These are phyloP conservation scores for Sminthurinus aureus DNA, from an alignment of 2,888 invertebrate species.

Conservation along the genomic window DNA sequence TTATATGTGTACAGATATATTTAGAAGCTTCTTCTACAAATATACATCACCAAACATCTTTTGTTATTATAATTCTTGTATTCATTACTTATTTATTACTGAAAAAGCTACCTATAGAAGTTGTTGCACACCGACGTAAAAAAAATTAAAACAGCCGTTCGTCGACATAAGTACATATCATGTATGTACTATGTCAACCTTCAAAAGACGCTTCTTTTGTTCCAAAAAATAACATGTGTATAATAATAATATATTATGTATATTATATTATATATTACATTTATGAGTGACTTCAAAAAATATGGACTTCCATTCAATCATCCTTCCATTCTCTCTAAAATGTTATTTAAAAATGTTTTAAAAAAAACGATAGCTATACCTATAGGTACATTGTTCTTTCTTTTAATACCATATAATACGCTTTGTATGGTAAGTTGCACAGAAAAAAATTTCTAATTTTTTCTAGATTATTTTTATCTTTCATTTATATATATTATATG, in stretches of 20 bases:
- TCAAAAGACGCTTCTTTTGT: background rate
- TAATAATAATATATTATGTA: background rate
- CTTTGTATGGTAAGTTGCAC: background rate
- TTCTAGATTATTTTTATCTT: background rate
- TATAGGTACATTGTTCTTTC: conserved; percentile 12
- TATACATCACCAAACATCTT: background rate
- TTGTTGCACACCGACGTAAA: background rate
- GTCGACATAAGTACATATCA: background rate
- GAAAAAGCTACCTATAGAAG: background rate
- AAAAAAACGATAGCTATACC: background rate
- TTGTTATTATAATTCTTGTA: background rate
- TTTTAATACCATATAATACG: background rate
- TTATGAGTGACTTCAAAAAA: conserved; percentile 31
- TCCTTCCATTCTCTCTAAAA: background rate
- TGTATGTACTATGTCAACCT: too few relatives aligned
- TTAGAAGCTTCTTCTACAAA: background rate
- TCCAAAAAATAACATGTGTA: background rate
- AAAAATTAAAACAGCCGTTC: too few relatives aligned
- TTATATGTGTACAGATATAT: too few relatives aligned
- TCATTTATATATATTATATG: too few relatives aligned
- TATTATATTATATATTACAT: conserved; percentile 10
- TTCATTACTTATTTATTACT: background rate
- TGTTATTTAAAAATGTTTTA: background rate
- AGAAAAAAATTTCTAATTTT: background rate
- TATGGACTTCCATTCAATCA: background rate